Evolutionary conservation across 2,797 vertebrate genomes (phyloP).

Genomic region (Phoeniculus purpureus): DNA sequence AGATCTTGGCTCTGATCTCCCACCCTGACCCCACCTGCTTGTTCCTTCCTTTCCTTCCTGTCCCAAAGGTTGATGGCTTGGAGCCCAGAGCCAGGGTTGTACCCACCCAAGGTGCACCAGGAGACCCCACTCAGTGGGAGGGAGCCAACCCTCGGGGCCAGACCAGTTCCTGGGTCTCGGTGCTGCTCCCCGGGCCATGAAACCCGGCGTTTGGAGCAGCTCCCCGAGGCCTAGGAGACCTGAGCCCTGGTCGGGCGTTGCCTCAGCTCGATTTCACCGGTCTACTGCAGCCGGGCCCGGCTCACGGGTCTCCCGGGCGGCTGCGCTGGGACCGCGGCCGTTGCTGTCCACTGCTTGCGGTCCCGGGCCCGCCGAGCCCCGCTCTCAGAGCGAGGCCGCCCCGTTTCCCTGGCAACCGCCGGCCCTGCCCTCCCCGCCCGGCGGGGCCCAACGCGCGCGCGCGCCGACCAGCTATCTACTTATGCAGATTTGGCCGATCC

Average conservation of each 20-base stretch:
- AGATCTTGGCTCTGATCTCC: neutral
- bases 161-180: neutral
- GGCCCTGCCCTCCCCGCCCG: neutral
- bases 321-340: too few species aligned
- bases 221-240: neutral
- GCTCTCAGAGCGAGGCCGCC: neutral
- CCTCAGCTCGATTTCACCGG: too few species aligned
- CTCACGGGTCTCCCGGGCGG: too few species aligned
- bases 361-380: too few species aligned
- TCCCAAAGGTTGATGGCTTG: neutral
- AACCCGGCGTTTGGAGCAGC: neutral
- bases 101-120: too few species aligned
- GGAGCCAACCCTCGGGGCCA: neutral
- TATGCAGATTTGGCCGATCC: too few species aligned
- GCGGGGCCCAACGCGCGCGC: neutral
- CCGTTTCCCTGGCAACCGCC: neutral
- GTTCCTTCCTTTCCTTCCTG: conserved; percentile 14
- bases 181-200: neutral
- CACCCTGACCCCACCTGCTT: neutral
- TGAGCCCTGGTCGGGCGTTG: neutral
- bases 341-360: too few species aligned
- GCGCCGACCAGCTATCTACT: neutral
- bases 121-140: neutral
- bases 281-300: too few species aligned
- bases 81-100: neutral